Evolutionary conservation across 37 sponge, comb jelly and placozoan genomes (phyloP).

Genomic region (Lycopodina hypogea): DNA sequence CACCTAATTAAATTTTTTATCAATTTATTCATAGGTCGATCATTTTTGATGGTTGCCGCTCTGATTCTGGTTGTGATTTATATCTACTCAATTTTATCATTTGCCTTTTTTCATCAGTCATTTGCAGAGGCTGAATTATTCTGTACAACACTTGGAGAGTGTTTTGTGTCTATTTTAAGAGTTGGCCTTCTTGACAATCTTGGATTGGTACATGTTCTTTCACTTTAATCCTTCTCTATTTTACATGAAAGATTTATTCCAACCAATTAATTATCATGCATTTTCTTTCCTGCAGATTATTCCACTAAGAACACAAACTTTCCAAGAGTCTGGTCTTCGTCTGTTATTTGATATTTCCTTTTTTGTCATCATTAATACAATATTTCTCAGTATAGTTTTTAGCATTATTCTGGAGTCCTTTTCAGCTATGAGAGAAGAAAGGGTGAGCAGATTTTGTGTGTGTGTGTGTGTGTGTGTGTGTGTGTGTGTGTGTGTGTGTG

Average conservation of each 20-base stretch:
- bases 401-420: constrained; percentile 93
- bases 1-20: too few species aligned
- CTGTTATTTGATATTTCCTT: constrained; percentile 76
- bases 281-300: not conserved
- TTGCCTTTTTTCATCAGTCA: constrained; percentile 64
- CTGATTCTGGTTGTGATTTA: constrained; percentile 65
- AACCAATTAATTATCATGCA: too few species aligned
- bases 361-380: constrained; percentile 84
- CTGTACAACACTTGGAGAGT: constrained; percentile 68
- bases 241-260: too few species aligned
- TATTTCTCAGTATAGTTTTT: constrained; percentile 86
- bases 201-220: constrained; percentile 33
- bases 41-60: constrained; percentile 75
- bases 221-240: too few species aligned
- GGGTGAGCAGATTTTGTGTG: constrained; percentile 1
- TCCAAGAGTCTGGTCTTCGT: constrained; percentile 12
- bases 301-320: not conserved
- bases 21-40: not conserved
- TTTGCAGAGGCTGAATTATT: constrained; percentile 12
- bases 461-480: too few species aligned
- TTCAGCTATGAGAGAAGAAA: constrained; percentile 60
- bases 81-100: constrained; percentile 78
- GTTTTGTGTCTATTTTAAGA: constrained; percentile 43
- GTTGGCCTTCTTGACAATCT: constrained; percentile 65
- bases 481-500: too few species aligned